phyloP scores from a whole-genome alignment of 2,113 vertebrate genomes.

The Bos javanicus region DNA sequence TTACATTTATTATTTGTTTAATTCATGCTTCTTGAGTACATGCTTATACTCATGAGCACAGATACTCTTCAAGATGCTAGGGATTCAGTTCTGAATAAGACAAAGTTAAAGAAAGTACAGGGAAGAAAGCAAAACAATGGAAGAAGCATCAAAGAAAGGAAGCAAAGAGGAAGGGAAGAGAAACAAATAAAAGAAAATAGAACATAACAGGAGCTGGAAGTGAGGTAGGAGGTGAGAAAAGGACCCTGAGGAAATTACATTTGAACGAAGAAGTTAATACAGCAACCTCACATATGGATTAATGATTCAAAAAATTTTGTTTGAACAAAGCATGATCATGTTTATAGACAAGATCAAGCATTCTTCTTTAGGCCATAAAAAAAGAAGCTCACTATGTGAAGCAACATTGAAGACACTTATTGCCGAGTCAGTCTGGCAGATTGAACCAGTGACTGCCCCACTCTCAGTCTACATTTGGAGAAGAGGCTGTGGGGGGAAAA shows the following conservation, averaged over 20 bases:
- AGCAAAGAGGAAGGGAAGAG: background rate
- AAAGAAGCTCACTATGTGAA: accelerated
- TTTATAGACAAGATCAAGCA: background rate
- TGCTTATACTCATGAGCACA: background rate
- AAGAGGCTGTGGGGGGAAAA: background rate
- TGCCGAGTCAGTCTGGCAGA: background rate
- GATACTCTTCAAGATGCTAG: background rate
- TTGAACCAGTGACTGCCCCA: background rate
- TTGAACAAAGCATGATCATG: background rate
- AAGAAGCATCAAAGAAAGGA: background rate
- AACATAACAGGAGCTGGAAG: background rate
- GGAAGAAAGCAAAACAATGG: background rate
- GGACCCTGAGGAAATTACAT: background rate
- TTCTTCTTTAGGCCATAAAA: background rate
- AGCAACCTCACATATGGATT: background rate
- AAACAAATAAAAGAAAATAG: background rate
- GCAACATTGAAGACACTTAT: too few species aligned
- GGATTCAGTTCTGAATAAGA: background rate
- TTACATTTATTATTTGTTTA: background rate
- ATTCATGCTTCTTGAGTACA: background rate
- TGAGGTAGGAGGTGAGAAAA: background rate
- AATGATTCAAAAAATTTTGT: background rate
- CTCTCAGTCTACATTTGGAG: background rate
- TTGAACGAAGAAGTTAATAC: background rate
- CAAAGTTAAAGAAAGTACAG: background rate